Conservation (phyloP, 2,888 invertebrate genomes). For the Drosophila gaucha region DNA sequence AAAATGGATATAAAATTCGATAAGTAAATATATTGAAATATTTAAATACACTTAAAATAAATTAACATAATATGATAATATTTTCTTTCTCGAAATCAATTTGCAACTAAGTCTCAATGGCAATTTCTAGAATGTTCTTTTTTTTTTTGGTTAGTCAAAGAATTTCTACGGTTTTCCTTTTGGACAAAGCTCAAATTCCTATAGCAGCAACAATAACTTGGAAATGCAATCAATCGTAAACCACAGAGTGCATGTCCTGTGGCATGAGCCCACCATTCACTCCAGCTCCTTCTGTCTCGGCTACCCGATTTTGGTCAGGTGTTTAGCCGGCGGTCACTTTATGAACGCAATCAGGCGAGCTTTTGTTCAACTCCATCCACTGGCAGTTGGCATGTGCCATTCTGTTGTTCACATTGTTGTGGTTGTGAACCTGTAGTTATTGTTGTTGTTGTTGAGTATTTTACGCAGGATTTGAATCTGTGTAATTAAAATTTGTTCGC, state of each 20-base stretch:
- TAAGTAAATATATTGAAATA: background rate
- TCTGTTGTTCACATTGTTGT: conserved; percentile 40
- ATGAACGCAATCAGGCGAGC: conserved; percentile 67
- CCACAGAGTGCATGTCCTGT: conserved; percentile 35
- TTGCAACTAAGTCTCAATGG: background rate
- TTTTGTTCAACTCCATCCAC: conserved; percentile 57
- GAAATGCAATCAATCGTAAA: conserved; percentile 46
- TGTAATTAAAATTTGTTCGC: conserved; percentile 73
- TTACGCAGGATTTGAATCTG: conserved; percentile 49
- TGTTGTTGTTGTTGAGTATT: conserved; percentile 25
- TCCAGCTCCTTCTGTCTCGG: background rate
- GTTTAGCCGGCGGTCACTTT: conserved; percentile 64
- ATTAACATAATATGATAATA: no score
- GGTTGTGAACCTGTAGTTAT: conserved; percentile 5
- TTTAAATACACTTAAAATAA: no score
- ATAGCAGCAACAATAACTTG: conserved; percentile 2
- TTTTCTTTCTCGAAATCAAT: no score
- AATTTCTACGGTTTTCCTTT: background rate
- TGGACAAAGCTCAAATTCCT: background rate
- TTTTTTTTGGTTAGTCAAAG: background rate
- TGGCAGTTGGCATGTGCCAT: conserved; percentile 24
- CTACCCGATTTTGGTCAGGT: conserved; percentile 59
- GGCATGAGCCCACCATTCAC: conserved; percentile 4
- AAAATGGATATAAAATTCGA: background rate
- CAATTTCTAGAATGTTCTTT: background rate